Base-by-base conservation (phyloP, 2,113 vertebrate genomes). In the Gorsachius goisagi region DNA sequence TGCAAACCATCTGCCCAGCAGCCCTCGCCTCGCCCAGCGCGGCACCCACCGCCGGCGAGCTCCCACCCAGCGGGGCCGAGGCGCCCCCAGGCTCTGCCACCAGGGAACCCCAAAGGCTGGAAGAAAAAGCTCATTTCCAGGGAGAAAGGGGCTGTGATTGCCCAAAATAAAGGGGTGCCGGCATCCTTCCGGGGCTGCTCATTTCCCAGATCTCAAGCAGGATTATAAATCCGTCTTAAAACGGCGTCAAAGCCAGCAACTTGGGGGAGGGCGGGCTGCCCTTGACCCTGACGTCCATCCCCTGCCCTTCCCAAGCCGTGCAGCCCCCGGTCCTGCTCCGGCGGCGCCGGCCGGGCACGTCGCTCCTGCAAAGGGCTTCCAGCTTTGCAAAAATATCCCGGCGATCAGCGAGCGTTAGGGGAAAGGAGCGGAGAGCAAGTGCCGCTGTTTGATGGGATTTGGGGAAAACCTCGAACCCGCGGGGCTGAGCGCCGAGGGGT, bases 401-500 rank as follows among this genome's bases (percentile, higher is more conserved):
- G 83, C 95, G 92, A 93, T 32, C 88, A 62, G 92, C 41, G 11
- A 85, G 83, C 23, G 56, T 33, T 90, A 68, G 90, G 66, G 91
- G 37, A 85, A 94, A 80, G 86, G 80, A 95, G 97, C 86, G 69
- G 27, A 93, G 71, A 90, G 96, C 60, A 71, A 90, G 23, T 7
- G 1, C 9, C 13, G 33, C 74, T 12, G 72, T 72, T 64, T 49
- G 95, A 84, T 7, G 37, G 93, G 53, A 58, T 60, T 76, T 58
- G 73, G 79, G 66, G 55, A 92, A 96, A 97, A 96, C 74, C 35
- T 88, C 71, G 44, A 44, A 97, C 8, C 10, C 1, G 19, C 5
- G 26, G 45, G 45, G 49, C 44, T 33, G 37, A 15, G 22, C 6
- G 52, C 32, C 0, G 49, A 41, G 63, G 52, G 55, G n/a, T 17